Evolutionary conservation across 2,113 vertebrate species (phyloP), one percentile per base, ranked within the genome.

Genomic region (Ranitomeya imitator): DNA sequence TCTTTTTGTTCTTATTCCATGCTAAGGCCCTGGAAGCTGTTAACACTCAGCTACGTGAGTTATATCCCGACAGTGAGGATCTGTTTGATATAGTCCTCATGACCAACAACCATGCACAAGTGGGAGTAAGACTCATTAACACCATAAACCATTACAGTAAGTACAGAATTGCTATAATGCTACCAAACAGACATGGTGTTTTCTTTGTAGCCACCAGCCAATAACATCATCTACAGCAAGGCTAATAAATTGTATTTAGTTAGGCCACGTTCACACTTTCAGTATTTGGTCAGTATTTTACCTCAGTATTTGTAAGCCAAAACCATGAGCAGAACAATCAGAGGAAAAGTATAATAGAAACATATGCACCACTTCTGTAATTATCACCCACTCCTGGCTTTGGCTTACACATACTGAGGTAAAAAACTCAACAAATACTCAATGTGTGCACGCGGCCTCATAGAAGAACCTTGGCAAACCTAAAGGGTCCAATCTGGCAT

Each of bases 1-100:
- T 37, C 37, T 76, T 45, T 71, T 16, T 82, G 15, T 74, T 7
- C 21, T 83, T 23, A 18, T 84, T 86, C 54, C 26, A 52, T 83
- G 59, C 55, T 23, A 99, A 99, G 98, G 98, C 98, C 1, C 93
- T 99, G 93, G 97, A 99, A 90, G 96, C 97, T 0, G 98, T 99
- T 90, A 99, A 99, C 23, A 83, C 18, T 45, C 93, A 91, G 52
- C 95, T 99, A 74, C 94, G 98, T 0, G 93, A 97, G 88, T 95
- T 99, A 69, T 99, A 98, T 90, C 97, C 98, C 0, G 96, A 97
- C 8, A 97, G 96, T 0, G 97, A 99, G 90, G 97, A 99, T 90
- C 91, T 99, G 76, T 99, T 99, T 0, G 97, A 99, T 90, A 96
- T 99, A 0, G 97, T 99, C 89, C 97, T 99, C 54, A 95, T 99